A percentile compares a stretch with the other conserved stretches of the same genome.
Conservation (phyloP, 2,888 invertebrate species). For the Spisula subtruncata region DNA sequence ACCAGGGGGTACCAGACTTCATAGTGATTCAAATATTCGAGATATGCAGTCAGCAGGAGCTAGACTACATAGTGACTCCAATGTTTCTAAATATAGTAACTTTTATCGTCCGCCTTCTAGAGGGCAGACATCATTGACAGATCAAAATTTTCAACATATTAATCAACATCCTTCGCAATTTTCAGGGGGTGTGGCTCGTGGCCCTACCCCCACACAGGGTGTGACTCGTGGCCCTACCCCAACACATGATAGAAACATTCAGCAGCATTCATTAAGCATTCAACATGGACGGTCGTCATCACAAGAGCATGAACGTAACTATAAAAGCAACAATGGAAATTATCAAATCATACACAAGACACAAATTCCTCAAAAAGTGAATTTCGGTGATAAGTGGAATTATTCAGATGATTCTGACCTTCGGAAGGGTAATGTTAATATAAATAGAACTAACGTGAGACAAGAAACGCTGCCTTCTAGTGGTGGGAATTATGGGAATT, state of each 20-base stretch:
- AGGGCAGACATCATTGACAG: slow-evolving; percentile 42
- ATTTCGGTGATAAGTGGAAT: slow-evolving; percentile 36
- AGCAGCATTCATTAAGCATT: slow-evolving; percentile 60
- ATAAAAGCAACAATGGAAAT: slow-evolving; percentile 43
- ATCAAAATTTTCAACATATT: slow-evolving; percentile 40
- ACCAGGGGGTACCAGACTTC: slow-evolving; percentile 41
- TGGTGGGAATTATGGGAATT: slow-evolving; percentile 73
- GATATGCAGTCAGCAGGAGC: slow-evolving; percentile 47
- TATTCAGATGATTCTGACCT: slow-evolving; percentile 45
- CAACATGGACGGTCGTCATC: slow-evolving; percentile 61
- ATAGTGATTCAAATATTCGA: slow-evolving; percentile 21
- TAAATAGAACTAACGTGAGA: slow-evolving; percentile 48
- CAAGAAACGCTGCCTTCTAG: slow-evolving; percentile 52
- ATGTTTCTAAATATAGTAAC: slow-evolving; percentile 57
- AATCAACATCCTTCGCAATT: slow-evolving; percentile 39
- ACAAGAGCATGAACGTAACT: slow-evolving; percentile 48
- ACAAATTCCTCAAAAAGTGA: slow-evolving; percentile 51
- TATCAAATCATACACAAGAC: slow-evolving; percentile 48
- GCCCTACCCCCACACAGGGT: slow-evolving; percentile 59
- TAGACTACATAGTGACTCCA: slow-evolving; percentile 64
- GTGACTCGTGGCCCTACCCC: slow-evolving; percentile 54
- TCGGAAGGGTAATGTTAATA: slow-evolving; percentile 26
- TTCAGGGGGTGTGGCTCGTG: slow-evolving; percentile 31
- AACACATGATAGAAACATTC: slow-evolving; percentile 51
- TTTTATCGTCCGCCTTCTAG: slow-evolving; percentile 63